Evolutionary conservation across 2,888 invertebrate genomes (phyloP).

Genomic region (Bombylius major): DNA sequence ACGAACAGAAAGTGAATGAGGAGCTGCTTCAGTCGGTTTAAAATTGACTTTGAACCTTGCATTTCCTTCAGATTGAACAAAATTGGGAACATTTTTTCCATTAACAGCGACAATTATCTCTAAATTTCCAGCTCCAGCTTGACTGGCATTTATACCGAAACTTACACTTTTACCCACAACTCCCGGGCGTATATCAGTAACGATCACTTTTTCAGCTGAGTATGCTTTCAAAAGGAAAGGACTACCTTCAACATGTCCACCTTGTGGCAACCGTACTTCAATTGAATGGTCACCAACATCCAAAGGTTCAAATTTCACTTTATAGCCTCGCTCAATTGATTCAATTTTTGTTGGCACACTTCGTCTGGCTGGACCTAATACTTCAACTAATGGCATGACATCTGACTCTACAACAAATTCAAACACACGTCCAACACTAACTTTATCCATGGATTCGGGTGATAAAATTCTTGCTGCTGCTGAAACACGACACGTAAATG

Average conservation of each 20-base stretch:
- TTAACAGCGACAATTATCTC: slow-evolving; percentile 96
- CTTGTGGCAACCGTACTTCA: slow-evolving; percentile 51
- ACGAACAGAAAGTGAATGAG: slow-evolving; percentile 81
- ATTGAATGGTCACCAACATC: slow-evolving; percentile 92
- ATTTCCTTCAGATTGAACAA: slow-evolving; percentile 94
- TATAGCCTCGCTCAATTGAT: slow-evolving; percentile 36
- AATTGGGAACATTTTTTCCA: slow-evolving; percentile 94
- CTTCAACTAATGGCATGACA: slow-evolving; percentile 66
- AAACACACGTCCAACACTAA: slow-evolving; percentile 73
- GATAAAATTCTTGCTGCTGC: slow-evolving; percentile 76
- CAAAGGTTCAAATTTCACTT: slow-evolving; percentile 63
- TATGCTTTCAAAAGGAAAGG: slow-evolving; percentile 94
- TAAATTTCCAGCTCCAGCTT: slow-evolving; percentile 86
- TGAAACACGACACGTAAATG: slow-evolving; percentile 44
- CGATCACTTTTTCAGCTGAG: slow-evolving; percentile 87
- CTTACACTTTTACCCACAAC: slow-evolving; percentile 86
- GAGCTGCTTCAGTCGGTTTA: slow-evolving; percentile 86
- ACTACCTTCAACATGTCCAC: slow-evolving; percentile 82
- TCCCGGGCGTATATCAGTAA: slow-evolving; percentile 84
- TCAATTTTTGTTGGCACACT: slow-evolving; percentile 52
- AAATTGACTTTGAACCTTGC: slow-evolving; percentile 91
- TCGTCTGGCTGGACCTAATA: slow-evolving; percentile 60
- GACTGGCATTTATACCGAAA: slow-evolving; percentile 78
- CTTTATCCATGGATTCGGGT: slow-evolving; percentile 76
- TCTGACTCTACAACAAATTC: slow-evolving; percentile 81